phyloP scores from a whole-genome alignment of 1,140 invertebrate species.

The Lasaia peninsularis region DNA sequence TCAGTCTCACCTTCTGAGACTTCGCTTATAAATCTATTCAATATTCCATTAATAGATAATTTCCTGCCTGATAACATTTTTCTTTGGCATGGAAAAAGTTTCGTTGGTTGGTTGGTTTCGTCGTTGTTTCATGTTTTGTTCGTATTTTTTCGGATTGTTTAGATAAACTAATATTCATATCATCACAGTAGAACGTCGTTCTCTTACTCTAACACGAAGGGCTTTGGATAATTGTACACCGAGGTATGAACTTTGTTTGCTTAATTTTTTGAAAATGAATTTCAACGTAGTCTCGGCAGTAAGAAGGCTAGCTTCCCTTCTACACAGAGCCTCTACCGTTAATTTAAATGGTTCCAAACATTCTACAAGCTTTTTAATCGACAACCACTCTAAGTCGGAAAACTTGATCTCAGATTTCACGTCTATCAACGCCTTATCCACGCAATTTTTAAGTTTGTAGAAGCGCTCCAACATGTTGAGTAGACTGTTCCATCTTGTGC shows the following conservation, averaged over 20 bases:
- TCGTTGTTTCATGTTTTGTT: constrained; percentile 9
- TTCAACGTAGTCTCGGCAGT: neutral
- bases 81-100: constrained; percentile 1
- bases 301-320: neutral
- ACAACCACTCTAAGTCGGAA: constrained; percentile 8
- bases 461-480: neutral
- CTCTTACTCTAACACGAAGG: constrained; percentile 6
- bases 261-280: neutral
- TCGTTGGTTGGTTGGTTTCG: neutral
- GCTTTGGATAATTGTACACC: too few species aligned
- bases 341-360: neutral
- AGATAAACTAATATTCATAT: neutral
- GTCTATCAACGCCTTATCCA: neutral
- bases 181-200: constrained; percentile 6
- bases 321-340: neutral
- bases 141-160: constrained; percentile 9
- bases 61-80: constrained; percentile 5
- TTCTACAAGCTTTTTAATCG: constrained; percentile 11
- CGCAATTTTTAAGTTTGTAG: neutral
- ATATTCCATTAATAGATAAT: neutral
- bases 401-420: constrained; percentile 2
- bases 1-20: too few species aligned
- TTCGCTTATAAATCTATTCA: neutral
- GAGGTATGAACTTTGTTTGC: too few species aligned
- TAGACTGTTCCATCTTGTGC: neutral